These are phyloP conservation scores for Caenorhabditis drosophilae DNA, from an alignment of 2,888 invertebrate species.

Conservation along the genomic window DNA sequence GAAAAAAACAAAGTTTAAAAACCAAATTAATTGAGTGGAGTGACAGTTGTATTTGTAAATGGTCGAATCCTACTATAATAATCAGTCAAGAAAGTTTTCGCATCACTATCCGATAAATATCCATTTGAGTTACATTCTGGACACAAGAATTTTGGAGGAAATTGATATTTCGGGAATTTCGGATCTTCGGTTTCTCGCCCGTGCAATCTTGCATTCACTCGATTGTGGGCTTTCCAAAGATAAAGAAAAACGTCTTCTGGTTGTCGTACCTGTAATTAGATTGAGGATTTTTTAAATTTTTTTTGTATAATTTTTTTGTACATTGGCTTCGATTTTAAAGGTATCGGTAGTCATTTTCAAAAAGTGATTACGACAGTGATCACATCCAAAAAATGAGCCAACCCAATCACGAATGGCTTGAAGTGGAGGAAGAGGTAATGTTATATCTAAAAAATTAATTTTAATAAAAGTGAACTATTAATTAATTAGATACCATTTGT, in stretches of 20 bases:
- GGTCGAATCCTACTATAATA: slow-evolving; percentile 62
- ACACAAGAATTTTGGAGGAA: slow-evolving; percentile 65
- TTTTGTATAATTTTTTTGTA: not conserved
- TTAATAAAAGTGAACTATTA: not conserved
- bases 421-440: slow-evolving; percentile 77
- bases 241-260: slow-evolving; percentile 66
- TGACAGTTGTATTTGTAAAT: slow-evolving; percentile 23
- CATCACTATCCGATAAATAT: slow-evolving; percentile 19
- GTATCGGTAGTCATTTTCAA: slow-evolving; percentile 80
- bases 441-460: slow-evolving; percentile 19
- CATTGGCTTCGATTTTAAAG: slow-evolving; percentile 60
- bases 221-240: slow-evolving; percentile 86
- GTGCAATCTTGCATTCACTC: slow-evolving; percentile 85
- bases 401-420: slow-evolving; percentile 86
- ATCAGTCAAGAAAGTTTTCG: slow-evolving; percentile 50
- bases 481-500: slow-evolving; percentile 14
- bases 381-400: slow-evolving; percentile 91
- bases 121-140: slow-evolving; percentile 52
- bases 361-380: slow-evolving; percentile 87
- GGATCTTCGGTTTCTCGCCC: slow-evolving; percentile 81
- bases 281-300: not conserved
- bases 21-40: too few species aligned
- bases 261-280: slow-evolving; percentile 48
- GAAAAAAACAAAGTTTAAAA: too few species aligned
- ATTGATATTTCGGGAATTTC: slow-evolving; percentile 78